Conservation (phyloP, 2,113 vertebrate genomes). For the Lonchura striata region DNA sequence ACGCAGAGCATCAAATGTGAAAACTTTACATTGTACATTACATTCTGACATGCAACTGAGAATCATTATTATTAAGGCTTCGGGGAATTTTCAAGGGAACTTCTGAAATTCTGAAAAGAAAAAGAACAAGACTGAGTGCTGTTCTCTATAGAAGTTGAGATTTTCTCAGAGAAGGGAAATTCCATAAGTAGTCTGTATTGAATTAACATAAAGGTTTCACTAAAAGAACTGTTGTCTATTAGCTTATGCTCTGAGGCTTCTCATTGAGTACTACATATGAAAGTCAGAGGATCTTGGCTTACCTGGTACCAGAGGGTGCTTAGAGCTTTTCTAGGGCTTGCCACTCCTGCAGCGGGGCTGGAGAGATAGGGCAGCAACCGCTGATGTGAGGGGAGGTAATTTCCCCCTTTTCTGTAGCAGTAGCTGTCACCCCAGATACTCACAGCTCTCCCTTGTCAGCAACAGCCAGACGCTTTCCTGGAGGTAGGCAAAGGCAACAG, state of each 20-base stretch:
- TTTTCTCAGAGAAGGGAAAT: conserved; percentile 43
- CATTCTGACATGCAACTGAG: not conserved
- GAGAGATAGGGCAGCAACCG: not conserved
- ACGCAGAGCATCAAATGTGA: not conserved
- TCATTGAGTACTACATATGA: not conserved
- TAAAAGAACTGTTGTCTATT: not conserved
- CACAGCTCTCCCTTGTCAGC: not conserved
- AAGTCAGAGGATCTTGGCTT: not conserved
- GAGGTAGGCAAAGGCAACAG: not conserved
- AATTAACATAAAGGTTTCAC: not conserved
- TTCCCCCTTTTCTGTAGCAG: not conserved
- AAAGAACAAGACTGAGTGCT: not conserved
- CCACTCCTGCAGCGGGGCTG: fast-evolving
- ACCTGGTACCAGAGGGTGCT: not conserved
- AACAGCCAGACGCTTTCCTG: not conserved
- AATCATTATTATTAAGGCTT: conserved; percentile 46
- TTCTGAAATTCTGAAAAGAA: conserved; percentile 47
- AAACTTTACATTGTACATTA: conserved; percentile 14
- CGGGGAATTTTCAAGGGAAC: conserved; percentile 52
- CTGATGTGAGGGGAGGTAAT: not conserved
- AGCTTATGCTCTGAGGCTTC: not conserved
- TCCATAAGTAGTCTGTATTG: not conserved
- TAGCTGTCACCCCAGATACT: conserved; percentile 14
- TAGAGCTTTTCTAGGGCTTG: not conserved
- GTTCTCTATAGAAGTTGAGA: conserved; percentile 4